Evolutionary conservation across 2,113 vertebrate genomes (phyloP).

Genomic region (Pelmatolapia mariae): DNA sequence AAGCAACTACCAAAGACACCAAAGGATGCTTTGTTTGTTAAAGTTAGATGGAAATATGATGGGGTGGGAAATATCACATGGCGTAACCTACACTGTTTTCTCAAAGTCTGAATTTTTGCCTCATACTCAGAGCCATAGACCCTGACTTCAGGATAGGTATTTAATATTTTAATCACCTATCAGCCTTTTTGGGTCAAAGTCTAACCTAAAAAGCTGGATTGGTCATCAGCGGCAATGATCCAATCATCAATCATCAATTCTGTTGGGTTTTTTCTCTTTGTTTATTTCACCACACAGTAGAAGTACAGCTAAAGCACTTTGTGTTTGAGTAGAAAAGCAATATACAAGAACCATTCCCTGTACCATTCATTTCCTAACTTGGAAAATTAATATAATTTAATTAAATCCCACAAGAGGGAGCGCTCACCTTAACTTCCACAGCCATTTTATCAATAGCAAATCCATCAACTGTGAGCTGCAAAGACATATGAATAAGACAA

Average conservation of each 20-base stretch:
- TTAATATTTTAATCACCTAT: not conserved
- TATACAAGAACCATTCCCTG: not conserved
- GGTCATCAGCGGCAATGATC: not conserved
- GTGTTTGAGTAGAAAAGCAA: not conserved
- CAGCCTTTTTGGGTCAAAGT: not conserved
- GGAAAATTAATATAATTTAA: not conserved
- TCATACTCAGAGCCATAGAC: not conserved
- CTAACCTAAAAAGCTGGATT: not conserved
- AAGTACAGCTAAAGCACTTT: not conserved
- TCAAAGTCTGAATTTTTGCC: not conserved
- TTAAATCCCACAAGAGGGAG: not conserved
- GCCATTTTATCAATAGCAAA: conserved; percentile 98
- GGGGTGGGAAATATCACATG: not conserved
- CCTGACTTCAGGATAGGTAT: not conserved
- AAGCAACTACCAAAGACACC: not conserved
- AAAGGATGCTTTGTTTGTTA: not conserved
- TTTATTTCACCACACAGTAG: not conserved
- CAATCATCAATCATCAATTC: not conserved
- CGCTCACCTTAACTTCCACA: conserved; percentile 91
- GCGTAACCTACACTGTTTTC: fast-evolving
- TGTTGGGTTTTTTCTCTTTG: not conserved
- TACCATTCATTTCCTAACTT: not conserved
- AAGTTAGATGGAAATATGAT: not conserved
- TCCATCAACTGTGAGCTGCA: conserved; percentile 91
- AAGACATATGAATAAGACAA: not conserved